Base-by-base conservation (phyloP, 2,113 vertebrate species). In the Lepus europaeus region DNA sequence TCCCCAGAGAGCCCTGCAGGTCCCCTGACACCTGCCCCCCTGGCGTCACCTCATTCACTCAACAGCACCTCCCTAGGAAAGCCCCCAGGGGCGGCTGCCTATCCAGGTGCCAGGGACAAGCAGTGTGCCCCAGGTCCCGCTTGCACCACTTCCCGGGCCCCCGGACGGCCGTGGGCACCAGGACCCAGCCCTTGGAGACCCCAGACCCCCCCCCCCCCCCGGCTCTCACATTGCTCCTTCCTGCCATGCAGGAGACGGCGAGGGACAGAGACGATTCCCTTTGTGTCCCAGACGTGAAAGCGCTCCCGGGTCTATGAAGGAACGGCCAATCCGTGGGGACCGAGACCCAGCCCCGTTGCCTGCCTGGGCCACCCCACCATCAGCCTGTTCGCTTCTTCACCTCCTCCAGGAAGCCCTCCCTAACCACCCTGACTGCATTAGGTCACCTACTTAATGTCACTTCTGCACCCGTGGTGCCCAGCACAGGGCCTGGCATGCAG, bases 301-400 rank as follows among this genome's bases (percentile, higher is more conserved):
- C 19, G 25, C n/a, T 25, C 63, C 20, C 3, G 6, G 49, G 49
- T 45, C 33, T 31, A 19, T 13, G 36, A 19, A 5, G 20, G 6
- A 9, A 45, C 4, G 22, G 11, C 5, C 20, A 73, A 53, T 31
- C 79, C 6, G 2, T 6, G 19, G 23, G 39, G 68, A 74, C 36
- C 13, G 78, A 39, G 72, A 3, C 53, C 36, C 56, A 22, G 81
- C 33, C 45, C 22, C 19, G 13, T 45, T 29, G 31, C n/a, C 66
- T 27, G 29, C 69, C 36, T 0, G 1, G 20, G 69, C 72, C 51
- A 14, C 53, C 8, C 76, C 51, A 51, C 8, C 39, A 23, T 29
- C 23, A 3, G 9, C 33, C 59, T 1, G 6, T 5, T 23, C 6
- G 0, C 27, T n/a, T 9, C 31, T 9, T 9, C 0, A 0, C 51